phyloP scores from a whole-genome alignment of 2,113 vertebrate genomes.

The Ictalurus punctatus region DNA sequence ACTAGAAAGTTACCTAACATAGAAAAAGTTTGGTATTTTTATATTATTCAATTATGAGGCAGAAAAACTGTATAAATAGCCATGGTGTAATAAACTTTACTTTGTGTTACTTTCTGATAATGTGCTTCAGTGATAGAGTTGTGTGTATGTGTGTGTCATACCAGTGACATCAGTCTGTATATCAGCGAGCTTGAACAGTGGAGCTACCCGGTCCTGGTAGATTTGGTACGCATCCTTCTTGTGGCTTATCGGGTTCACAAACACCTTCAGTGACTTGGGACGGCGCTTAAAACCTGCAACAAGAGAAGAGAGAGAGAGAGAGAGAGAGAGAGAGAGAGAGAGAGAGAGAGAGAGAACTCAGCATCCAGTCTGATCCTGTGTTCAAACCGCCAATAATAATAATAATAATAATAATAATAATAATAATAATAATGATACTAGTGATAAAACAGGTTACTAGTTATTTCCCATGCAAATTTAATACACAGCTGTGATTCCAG shows the following conservation, averaged over 20 bases:
- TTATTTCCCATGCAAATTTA: background rate
- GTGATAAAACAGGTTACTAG: background rate
- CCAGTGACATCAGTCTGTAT: constrained; percentile 88
- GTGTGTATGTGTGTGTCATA: constrained; percentile 63
- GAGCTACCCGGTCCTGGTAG: constrained; percentile 87
- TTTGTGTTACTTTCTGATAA: background rate
- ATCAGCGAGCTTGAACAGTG: constrained; percentile 91
- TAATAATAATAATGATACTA: background rate
- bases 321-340: constrained; percentile 14
- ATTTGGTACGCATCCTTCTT: constrained; percentile 83
- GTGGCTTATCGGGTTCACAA: constrained; percentile 94
- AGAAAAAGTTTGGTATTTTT: background rate
- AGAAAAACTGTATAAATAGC: background rate
- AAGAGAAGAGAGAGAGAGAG: background rate
- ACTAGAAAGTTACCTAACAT: background rate
- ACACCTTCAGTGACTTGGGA: constrained; percentile 87
- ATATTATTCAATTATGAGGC: background rate
- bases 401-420: background rate
- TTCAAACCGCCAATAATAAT: background rate
- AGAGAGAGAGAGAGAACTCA: background rate
- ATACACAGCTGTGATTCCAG: background rate
- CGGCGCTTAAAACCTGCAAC: constrained; percentile 81
- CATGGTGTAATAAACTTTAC: background rate
- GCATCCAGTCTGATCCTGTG: background rate
- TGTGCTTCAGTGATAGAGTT: background rate